These are phyloP conservation scores for Chironomus tepperi DNA, from an alignment of 1,140 invertebrate genomes.

Conservation along the genomic window DNA sequence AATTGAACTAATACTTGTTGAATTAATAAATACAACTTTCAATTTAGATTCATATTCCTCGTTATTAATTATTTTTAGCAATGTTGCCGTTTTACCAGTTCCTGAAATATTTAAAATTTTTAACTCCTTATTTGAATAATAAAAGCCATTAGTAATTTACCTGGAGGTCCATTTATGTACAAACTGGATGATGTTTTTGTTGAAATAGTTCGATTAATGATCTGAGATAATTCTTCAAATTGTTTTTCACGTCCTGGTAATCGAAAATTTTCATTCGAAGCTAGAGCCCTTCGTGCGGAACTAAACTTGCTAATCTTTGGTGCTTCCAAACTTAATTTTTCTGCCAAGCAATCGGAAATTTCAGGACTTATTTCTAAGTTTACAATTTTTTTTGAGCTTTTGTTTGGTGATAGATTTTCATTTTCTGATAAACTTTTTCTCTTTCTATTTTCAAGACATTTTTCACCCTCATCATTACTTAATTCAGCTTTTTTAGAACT, in stretches of 20 bases:
- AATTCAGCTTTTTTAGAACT: too few relatives aligned
- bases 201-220: conserved; percentile 58
- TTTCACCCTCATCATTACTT: too few relatives aligned
- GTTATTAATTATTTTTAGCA: conserved; percentile 60
- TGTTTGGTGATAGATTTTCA: too few relatives aligned
- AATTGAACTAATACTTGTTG: conserved; percentile 68
- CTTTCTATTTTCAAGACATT: too few relatives aligned
- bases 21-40: conserved; percentile 68
- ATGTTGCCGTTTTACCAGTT: conserved; percentile 88
- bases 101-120: conserved; percentile 43
- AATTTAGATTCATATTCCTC: conserved; percentile 51
- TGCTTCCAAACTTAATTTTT: not conserved
- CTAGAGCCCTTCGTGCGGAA: not conserved
- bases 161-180: conserved; percentile 88
- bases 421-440: too few relatives aligned
- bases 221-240: conserved; percentile 55
- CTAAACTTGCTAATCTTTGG: not conserved
- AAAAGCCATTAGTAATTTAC: too few relatives aligned
- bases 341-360: not conserved
- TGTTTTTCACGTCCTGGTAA: conserved; percentile 63
- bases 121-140: too few relatives aligned
- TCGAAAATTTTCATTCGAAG: not conserved
- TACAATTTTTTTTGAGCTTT: too few relatives aligned
- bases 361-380: too few relatives aligned
- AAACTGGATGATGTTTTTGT: conserved; percentile 65